Percentiles rank a stretch among this genome's conserved stretches.
Conservation (phyloP, 2,113 vertebrate species). For the Stegastes partitus region DNA sequence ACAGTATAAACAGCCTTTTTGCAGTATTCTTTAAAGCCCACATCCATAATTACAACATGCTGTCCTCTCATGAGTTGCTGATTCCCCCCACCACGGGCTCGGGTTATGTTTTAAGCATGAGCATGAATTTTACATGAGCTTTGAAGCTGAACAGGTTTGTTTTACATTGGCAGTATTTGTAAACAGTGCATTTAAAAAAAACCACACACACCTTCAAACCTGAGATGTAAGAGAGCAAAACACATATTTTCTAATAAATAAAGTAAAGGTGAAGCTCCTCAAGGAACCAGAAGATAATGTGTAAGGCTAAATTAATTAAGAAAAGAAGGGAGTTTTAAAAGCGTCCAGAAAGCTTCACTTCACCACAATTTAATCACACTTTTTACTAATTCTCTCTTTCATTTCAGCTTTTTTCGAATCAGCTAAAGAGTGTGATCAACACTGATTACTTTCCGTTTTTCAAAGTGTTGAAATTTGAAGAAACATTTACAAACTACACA, state of each 20-base stretch:
- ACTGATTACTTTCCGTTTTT: neutral
- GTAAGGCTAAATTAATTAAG: slow-evolving; percentile 15
- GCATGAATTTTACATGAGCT: slow-evolving; percentile 77
- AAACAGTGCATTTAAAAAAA: slow-evolving; percentile 45
- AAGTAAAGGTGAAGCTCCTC: neutral
- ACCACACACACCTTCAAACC: slow-evolving; percentile 9
- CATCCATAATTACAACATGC: slow-evolving; percentile 59
- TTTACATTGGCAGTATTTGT: slow-evolving; percentile 65
- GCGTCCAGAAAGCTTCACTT: neutral
- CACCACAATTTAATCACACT: slow-evolving; percentile 3
- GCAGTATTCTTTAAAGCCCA: slow-evolving; percentile 36
- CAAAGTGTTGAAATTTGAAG: neutral
- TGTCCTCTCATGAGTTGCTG: slow-evolving; percentile 49
- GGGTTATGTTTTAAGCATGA: slow-evolving; percentile 74
- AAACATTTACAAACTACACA: slow-evolving; percentile 2
- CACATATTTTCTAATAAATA: neutral
- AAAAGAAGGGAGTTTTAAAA: neutral
- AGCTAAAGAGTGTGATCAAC: neutral
- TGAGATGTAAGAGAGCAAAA: slow-evolving; percentile 12
- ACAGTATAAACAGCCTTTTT: slow-evolving; percentile 21
- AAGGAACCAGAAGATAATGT: slow-evolving; percentile 28
- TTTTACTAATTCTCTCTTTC: slow-evolving; percentile 1
- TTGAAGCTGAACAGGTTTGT: slow-evolving; percentile 64
- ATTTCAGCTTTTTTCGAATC: slow-evolving; percentile 1
- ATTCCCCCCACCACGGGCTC: slow-evolving; percentile 31